Evolutionary conservation across 1,140 invertebrate genomes (phyloP).

Genomic region (Papilio machaon): DNA sequence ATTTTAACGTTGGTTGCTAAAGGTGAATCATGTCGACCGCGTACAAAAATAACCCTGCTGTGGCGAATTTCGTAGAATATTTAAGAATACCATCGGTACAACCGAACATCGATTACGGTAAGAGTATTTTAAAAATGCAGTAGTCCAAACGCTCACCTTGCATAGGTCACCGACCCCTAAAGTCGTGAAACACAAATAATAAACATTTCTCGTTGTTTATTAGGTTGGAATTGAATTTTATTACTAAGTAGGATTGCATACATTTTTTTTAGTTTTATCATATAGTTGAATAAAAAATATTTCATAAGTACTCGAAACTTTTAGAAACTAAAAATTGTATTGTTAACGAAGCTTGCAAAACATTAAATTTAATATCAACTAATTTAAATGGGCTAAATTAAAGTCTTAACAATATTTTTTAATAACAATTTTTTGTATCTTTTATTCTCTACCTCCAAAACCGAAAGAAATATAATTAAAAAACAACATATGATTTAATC

Average conservation of each 20-base stretch:
- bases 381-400: too few species aligned
- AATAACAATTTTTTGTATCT: too few species aligned
- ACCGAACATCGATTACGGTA: constrained; percentile 92
- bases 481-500: too few species aligned
- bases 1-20: constrained; percentile 15
- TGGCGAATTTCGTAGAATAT: constrained; percentile 88
- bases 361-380: too few species aligned
- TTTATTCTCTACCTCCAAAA: too few species aligned
- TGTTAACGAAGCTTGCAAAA: too few species aligned
- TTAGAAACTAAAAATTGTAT: too few species aligned
- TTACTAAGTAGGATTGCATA: neutral
- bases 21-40: constrained; percentile 58
- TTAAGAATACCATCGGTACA: constrained; percentile 91
- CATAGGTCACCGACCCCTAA: neutral
- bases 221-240: neutral
- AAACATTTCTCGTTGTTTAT: neutral
- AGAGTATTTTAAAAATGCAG: constrained; percentile 56
- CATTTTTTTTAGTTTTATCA: neutral
- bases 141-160: neutral
- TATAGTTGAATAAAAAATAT: neutral
- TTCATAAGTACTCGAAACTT: too few species aligned
- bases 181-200: constrained; percentile 6
- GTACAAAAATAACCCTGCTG: constrained; percentile 62
- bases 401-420: too few species aligned
- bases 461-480: too few species aligned